A percentile compares a stretch with the other conserved stretches of the same genome.
These are phyloP conservation scores for Crocodylus rhombifer DNA, from an alignment of 2,797 vertebrate genomes.

Conservation along the genomic window DNA sequence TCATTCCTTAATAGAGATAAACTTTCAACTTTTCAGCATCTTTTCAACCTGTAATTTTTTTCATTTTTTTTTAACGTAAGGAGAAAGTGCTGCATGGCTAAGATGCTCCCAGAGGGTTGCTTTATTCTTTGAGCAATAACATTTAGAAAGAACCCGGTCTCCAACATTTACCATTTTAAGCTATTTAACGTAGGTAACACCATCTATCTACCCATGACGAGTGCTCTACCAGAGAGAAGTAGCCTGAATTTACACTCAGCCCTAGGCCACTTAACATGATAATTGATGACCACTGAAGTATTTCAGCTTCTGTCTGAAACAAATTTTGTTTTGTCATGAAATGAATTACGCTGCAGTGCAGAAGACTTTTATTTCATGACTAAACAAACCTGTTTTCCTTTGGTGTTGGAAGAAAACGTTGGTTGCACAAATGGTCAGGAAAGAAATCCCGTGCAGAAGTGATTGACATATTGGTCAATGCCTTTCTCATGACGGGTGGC, in stretches of 20 bases:
- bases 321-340: neutral
- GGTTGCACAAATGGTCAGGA: fast-evolving
- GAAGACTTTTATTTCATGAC: neutral
- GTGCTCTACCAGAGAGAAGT: neutral
- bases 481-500: neutral
- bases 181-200: neutral
- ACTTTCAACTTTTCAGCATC: neutral
- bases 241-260: neutral
- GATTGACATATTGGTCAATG: neutral
- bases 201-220: neutral
- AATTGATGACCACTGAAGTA: neutral
- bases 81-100: neutral
- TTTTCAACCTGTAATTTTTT: neutral
- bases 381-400: neutral
- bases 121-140: neutral
- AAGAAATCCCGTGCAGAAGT: neutral
- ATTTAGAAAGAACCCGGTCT: neutral
- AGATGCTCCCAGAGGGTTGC: neutral
- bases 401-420: fast-evolving
- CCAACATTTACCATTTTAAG: neutral
- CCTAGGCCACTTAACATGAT: neutral
- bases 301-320: neutral
- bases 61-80: too few relatives aligned
- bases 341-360: neutral
- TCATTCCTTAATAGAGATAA: neutral